Percentiles rank a stretch among this genome's conserved stretches.
Conservation (phyloP, 92 coral and sea anemone species). For the Umimayanthus chanpuru region DNA sequence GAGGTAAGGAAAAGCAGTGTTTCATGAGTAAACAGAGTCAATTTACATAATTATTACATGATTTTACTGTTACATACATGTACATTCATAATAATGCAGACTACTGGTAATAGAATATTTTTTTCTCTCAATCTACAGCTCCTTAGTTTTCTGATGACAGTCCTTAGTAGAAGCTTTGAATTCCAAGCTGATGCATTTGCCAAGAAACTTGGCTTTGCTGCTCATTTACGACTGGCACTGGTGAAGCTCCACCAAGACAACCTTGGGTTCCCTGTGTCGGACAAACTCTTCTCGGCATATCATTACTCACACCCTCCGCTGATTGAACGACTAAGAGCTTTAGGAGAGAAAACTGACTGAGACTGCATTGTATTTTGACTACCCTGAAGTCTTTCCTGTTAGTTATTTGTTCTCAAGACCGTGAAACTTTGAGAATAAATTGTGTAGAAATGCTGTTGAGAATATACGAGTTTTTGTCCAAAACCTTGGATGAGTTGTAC, state of each 20-base stretch:
- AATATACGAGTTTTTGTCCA: too few relatives aligned
- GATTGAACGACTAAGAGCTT: constrained; percentile 87
- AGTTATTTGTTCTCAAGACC: background rate
- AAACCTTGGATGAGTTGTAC: too few relatives aligned
- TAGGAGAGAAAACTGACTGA: constrained; percentile 76
- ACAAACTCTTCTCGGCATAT: constrained; percentile 88
- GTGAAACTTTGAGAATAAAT: too few relatives aligned
- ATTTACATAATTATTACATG: too few relatives aligned
- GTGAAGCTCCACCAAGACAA: constrained; percentile 92
- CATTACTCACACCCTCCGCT: constrained; percentile 97
- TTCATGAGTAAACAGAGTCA: too few relatives aligned
- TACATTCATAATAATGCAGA: background rate
- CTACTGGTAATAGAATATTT: background rate
- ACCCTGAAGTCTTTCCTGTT: background rate
- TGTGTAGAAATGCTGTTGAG: background rate
- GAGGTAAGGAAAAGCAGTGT: constrained; percentile 69
- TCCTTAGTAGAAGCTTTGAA: constrained; percentile 91
- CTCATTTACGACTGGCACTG: constrained; percentile 79
- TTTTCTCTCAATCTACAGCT: constrained; percentile 56
- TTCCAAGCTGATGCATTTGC: constrained; percentile 98
- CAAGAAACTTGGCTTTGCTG: constrained; percentile 85
- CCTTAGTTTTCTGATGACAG: constrained; percentile 94
- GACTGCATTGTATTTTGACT: background rate
- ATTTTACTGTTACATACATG: background rate
- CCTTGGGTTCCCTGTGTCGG: constrained; percentile 99